These are phyloP conservation scores for Crocidura indochinensis DNA, from an alignment of 2,797 vertebrate genomes.

Conservation along the genomic window DNA sequence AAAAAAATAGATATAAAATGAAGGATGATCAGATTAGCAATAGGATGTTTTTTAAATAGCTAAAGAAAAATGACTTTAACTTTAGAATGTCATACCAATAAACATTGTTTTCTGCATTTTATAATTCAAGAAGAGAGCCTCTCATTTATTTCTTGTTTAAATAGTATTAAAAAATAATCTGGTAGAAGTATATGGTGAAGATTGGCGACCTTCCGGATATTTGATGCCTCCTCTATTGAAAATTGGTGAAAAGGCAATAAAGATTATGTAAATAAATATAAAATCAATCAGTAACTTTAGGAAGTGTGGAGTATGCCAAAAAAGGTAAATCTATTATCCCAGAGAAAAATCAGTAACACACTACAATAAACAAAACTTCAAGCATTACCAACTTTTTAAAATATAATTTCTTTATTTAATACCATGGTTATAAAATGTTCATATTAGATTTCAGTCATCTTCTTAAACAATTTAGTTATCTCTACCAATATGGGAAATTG, in stretches of 20 bases:
- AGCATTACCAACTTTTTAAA: not conserved
- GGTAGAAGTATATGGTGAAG: too few species aligned
- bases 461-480: not conserved
- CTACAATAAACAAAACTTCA: not conserved
- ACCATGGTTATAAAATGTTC: too few species aligned
- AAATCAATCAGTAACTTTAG: not conserved
- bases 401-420: too few species aligned
- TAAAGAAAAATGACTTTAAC: conserved; percentile 29
- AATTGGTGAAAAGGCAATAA: not conserved
- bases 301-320: not conserved
- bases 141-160: not conserved
- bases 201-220: not conserved
- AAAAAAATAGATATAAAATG: too few species aligned
- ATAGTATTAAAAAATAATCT: conserved; percentile 55
- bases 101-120: conserved; percentile 19
- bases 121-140: not conserved
- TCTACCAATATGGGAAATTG: not conserved
- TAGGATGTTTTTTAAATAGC: not conserved
- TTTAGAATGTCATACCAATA: not conserved
- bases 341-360: conserved; percentile 23
- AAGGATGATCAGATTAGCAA: too few species aligned
- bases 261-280: not conserved
- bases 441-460: too few species aligned
- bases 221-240: conserved; percentile 30
- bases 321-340: not conserved